Evolutionary conservation across 92 coral and sea anemone genomes (phyloP).

Genomic region (Pocillopora grandis): DNA sequence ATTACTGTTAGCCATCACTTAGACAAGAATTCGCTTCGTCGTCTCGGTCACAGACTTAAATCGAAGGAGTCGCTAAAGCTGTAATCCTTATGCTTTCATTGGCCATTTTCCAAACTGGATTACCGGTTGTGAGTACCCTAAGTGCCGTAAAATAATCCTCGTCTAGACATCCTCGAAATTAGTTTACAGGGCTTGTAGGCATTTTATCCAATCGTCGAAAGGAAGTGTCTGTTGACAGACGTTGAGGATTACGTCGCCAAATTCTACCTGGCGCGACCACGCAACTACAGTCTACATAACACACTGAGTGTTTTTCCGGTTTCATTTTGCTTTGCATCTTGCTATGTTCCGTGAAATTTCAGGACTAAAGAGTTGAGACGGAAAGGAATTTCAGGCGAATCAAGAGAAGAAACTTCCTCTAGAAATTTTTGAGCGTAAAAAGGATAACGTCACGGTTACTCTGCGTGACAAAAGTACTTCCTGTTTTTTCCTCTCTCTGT

Average conservation of each 20-base stretch:
- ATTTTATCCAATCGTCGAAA: neutral
- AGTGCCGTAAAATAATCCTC: neutral
- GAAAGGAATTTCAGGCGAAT: no score
- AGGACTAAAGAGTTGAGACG: no score
- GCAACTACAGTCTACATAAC: neutral
- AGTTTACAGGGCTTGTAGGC: neutral
- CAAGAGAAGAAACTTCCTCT: no score
- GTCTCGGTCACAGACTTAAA: neutral
- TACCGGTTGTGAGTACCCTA: neutral
- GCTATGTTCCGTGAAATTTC: no score
- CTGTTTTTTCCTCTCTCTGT: no score
- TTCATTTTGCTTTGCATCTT: neutral
- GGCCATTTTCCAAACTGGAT: neutral
- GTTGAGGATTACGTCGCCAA: neutral
- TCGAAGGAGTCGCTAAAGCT: neutral
- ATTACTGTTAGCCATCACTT: no score
- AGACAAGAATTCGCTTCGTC: no score
- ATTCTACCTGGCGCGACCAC: neutral
- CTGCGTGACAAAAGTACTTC: no score
- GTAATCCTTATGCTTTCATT: neutral
- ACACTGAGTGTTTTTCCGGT: neutral
- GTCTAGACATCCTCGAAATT: slow-evolving; percentile 4
- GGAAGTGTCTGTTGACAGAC: neutral
- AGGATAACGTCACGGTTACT: no score
- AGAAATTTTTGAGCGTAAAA: no score